phyloP scores from a whole-genome alignment of 2,113 vertebrate species.

The Sitta europaea region DNA sequence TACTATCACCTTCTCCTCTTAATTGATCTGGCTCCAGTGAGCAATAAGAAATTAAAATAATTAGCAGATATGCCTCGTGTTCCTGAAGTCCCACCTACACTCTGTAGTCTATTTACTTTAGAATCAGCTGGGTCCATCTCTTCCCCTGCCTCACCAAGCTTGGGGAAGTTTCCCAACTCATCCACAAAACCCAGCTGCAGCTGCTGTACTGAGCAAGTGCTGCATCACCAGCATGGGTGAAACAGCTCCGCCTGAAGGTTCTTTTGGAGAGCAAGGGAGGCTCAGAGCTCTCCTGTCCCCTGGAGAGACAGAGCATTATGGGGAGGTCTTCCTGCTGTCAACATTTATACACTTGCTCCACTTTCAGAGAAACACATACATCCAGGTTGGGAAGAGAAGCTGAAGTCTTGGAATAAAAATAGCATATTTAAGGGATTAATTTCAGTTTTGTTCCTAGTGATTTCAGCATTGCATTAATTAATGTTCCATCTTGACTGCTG shows the following conservation, averaged over 20 bases:
- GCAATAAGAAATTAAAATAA: conserved; percentile 61
- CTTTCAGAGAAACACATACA: not conserved
- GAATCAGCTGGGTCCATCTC: not conserved
- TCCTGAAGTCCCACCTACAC: not conserved
- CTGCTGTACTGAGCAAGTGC: not conserved
- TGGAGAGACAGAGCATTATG: not conserved
- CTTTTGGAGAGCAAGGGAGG: not conserved
- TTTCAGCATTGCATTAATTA: conserved; percentile 33
- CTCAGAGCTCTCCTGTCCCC: not conserved
- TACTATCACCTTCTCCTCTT: conserved; percentile 40
- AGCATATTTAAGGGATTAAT: conserved; percentile 42
- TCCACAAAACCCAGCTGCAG: not conserved
- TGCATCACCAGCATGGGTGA: not conserved
- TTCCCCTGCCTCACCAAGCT: not conserved
- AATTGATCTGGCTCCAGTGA: conserved; percentile 48
- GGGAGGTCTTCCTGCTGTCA: not conserved
- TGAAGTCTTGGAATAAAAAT: conserved; percentile 15
- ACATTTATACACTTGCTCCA: not conserved
- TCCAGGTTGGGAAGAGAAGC: not conserved
- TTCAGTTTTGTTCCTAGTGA: conserved; percentile 34
- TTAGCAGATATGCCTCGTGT: conserved; percentile 21
- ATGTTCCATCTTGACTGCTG: conserved; percentile 22
- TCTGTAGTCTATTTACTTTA: conserved; percentile 4
- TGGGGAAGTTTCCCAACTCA: not conserved
- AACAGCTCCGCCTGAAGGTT: not conserved